Evolutionary conservation across 2,888 invertebrate species (phyloP).

Genomic region (Pterostichus niger): DNA sequence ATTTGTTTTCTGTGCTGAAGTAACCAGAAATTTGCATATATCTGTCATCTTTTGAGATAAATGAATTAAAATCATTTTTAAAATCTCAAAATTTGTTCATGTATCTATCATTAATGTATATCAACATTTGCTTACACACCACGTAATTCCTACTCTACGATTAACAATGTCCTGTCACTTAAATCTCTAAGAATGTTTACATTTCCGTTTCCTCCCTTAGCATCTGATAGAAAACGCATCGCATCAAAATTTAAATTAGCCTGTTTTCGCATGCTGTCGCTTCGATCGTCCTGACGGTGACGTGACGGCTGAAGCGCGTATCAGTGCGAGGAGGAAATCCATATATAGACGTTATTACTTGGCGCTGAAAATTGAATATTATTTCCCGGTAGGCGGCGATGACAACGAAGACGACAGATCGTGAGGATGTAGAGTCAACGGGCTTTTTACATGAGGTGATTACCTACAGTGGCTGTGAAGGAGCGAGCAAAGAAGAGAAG

Average conservation of each 20-base stretch:
- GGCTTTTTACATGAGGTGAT: conserved; percentile 54
- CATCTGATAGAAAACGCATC: conserved; percentile 51
- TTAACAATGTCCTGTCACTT: conserved; percentile 6
- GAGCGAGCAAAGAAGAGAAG: neutral
- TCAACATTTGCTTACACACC: neutral
- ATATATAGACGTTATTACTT: conserved; percentile 62
- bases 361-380: conserved; percentile 60
- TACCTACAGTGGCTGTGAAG: conserved; percentile 8
- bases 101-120: too few relatives aligned
- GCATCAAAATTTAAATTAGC: conserved; percentile 60
- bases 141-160: neutral
- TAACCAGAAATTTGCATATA: too few relatives aligned
- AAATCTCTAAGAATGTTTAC: conserved; percentile 41
- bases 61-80: too few relatives aligned
- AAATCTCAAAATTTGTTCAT: too few relatives aligned
- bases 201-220: neutral
- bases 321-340: conserved; percentile 26
- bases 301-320: neutral
- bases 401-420: conserved; percentile 1
- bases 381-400: conserved; percentile 25
- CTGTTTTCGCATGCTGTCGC: conserved; percentile 44
- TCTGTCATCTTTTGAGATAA: too few relatives aligned
- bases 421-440: conserved; percentile 5
- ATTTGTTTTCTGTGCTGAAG: too few relatives aligned
- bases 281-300: conserved; percentile 17